These are phyloP conservation scores for Orthosia incerta DNA, from an alignment of 2,888 invertebrate genomes.

Conservation along the genomic window DNA sequence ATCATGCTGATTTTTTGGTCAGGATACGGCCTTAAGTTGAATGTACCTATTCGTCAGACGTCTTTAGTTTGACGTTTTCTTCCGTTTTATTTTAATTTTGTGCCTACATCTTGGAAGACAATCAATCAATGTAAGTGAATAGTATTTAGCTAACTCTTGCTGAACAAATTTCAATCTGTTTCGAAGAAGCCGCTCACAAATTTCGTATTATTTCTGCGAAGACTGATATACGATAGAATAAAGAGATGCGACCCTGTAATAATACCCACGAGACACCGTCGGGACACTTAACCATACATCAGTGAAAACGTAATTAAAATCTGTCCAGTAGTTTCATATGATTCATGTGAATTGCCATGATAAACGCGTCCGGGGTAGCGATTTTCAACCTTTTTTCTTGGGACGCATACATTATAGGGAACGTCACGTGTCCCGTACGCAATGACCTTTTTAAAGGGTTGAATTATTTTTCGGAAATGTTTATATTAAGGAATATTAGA, in stretches of 20 bases:
- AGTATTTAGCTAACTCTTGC: not conserved
- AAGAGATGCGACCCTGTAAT: conserved; percentile 20
- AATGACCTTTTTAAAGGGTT: conserved; percentile 37
- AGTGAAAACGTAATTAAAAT: conserved; percentile 54
- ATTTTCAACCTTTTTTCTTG: conserved; percentile 48
- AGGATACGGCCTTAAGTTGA: too few relatives aligned
- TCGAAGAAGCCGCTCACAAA: not conserved
- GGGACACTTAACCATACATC: conserved; percentile 25
- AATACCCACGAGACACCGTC: conserved; percentile 17
- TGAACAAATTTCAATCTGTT: conserved; percentile 5
- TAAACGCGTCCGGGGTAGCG: conserved; percentile 21
- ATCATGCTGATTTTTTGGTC: too few relatives aligned
- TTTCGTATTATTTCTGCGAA: not conserved
- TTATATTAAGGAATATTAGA: conserved; percentile 1
- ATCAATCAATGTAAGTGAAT: not conserved
- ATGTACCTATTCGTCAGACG: not conserved
- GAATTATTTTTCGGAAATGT: conserved; percentile 23
- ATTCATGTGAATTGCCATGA: conserved; percentile 53
- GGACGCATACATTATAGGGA: conserved; percentile 41
- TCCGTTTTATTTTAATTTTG: not conserved
- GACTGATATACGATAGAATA: conserved; percentile 13
- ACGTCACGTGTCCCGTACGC: conserved; percentile 34
- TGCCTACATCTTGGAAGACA: not conserved
- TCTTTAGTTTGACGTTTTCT: not conserved
- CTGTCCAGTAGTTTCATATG: conserved; percentile 40